These are phyloP conservation scores for Thecocarcelia acutangulata DNA, from an alignment of 2,888 invertebrate species.

Conservation along the genomic window DNA sequence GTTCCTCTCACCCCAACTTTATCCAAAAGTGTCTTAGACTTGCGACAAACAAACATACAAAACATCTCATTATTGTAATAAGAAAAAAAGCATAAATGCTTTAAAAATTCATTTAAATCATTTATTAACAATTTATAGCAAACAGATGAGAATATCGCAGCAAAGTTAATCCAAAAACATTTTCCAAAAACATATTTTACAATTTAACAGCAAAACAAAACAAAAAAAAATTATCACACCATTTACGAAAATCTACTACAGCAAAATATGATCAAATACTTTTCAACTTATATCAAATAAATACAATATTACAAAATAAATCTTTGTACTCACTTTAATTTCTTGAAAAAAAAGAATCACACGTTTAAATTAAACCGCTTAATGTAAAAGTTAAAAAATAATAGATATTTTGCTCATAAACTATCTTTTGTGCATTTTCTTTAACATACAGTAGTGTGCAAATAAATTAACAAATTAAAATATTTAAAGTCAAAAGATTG, in stretches of 20 bases:
- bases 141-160: constrained; percentile 18
- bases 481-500: too few relatives aligned
- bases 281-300: constrained; percentile 17
- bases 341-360: background rate
- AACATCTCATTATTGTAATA: constrained; percentile 6
- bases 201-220: background rate
- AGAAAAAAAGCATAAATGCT: constrained; percentile 10
- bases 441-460: background rate
- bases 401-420: constrained; percentile 41
- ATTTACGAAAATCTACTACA: constrained; percentile 13
- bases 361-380: background rate
- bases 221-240: background rate
- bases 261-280: constrained; percentile 42
- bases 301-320: constrained; percentile 18
- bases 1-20: constrained; percentile 13
- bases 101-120: constrained; percentile 16
- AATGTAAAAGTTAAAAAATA: background rate
- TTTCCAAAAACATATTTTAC: constrained; percentile 17
- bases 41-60: constrained; percentile 21
- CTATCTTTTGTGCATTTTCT: background rate
- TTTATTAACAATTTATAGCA: background rate
- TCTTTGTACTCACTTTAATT: constrained; percentile 1
- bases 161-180: constrained; percentile 20
- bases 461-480: too few relatives aligned
- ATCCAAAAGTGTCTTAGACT: constrained; percentile 63